Evolutionary conservation across 1,140 invertebrate species (phyloP), one percentile per base, ranked within the genome.

Genomic region (Drosophila sechellia): DNA sequence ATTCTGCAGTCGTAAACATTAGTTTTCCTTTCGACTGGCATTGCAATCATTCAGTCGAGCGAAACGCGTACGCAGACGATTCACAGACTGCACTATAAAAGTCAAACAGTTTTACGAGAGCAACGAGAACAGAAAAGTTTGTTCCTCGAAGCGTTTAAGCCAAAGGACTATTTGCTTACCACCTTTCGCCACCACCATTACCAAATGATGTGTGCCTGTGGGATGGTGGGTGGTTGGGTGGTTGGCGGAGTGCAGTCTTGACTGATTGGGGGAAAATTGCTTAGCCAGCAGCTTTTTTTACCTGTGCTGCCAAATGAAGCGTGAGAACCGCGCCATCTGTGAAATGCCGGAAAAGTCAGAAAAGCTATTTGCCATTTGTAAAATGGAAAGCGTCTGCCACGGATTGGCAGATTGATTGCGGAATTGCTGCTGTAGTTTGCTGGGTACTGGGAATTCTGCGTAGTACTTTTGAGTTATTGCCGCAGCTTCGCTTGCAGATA

Each of bases 91-190:
- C 27, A 12, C 27, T 15, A 53, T 40, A 53, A 37, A 39, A 65
- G 50, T 55, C 40, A 66, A 66, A 58, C 46, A 56, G 17, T 60
- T 75, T 76, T 60, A 60, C 42, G 59, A 74, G 55, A 46, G 57
- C 68, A 48, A 37, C 27, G 58, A 31, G 43, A 42, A 50, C 58
- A 48, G 58, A 71, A 79, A 80, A 83, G 54, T 84, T 84, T 60
- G 60, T 35, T 66, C 54, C 71, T 60, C 53, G 63, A 64, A 84
- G 76, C 80, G 46, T 84, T 84, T 72, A 79, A 80, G 77, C 81
- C 76, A 64, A 71, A 69, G 81, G 70, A 84, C 65, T 70, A 57
- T 70, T 84, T 79, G 81, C 80, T 84, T 84, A 79, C 69, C 61
- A n/a, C 48, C 48, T 34, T 50, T 50, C 27, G n/a, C 48, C 48